These are phyloP conservation scores for Ophion ellenae DNA, from an alignment of 2,888 invertebrate species.

Conservation along the genomic window DNA sequence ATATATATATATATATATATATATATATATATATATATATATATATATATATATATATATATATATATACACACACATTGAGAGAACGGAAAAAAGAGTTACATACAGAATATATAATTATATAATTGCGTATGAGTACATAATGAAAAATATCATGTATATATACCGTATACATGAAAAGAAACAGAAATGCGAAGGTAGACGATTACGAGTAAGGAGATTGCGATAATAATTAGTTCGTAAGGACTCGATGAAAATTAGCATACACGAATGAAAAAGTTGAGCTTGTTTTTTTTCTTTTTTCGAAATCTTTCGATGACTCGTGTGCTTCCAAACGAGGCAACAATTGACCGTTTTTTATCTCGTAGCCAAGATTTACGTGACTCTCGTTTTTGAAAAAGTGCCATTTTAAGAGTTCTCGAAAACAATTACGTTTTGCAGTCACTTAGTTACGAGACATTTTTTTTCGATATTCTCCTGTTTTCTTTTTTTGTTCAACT, in stretches of 20 bases:
- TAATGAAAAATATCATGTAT: conserved; percentile 64
- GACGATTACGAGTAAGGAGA: conserved; percentile 68
- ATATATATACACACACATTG: conserved; percentile 53
- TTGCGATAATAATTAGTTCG: conserved; percentile 83
- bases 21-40: not conserved
- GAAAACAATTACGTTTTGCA: not conserved
- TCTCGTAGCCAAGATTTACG: not conserved
- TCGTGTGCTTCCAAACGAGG: not conserved
- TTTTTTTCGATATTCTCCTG: not conserved
- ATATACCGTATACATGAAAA: conserved; percentile 61
- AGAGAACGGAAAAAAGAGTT: conserved; percentile 53
- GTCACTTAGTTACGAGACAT: not conserved
- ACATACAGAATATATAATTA: conserved; percentile 58
- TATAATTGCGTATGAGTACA: conserved; percentile 54
- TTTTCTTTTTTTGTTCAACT: not conserved
- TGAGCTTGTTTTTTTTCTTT: conserved; percentile 46
- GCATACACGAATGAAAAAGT: conserved; percentile 44
- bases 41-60: conserved; percentile 14
- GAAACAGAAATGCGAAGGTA: conserved; percentile 28
- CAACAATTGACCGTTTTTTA: conserved; percentile 38
- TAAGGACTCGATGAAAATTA: conserved; percentile 76
- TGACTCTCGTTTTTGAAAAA: not conserved
- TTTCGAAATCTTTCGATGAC: conserved; percentile 5
- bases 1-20: conserved; percentile 18
- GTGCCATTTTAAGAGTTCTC: not conserved